Percentiles rank a stretch among this genome's conserved stretches.
Conservation (phyloP, 2,797 vertebrate species). For the Chelidonichthys spinosus region DNA sequence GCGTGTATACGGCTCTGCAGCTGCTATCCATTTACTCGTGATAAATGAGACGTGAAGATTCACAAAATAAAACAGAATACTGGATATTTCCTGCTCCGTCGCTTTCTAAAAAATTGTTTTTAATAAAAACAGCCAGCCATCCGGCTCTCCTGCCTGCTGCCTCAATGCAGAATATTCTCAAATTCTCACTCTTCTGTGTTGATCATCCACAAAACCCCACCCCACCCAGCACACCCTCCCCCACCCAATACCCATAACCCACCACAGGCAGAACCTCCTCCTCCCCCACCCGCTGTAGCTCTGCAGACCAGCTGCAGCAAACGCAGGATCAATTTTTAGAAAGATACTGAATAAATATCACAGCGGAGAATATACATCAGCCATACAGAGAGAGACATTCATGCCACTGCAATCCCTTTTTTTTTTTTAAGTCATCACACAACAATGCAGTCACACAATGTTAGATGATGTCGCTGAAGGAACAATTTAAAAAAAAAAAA, state of each 20-base stretch:
- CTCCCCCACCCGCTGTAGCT: constrained; percentile 29
- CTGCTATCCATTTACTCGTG: constrained; percentile 56
- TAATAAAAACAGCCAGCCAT: background rate
- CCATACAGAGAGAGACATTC: background rate
- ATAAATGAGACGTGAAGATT: constrained; percentile 44
- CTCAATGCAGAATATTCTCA: constrained; percentile 64
- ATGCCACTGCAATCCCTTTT: background rate
- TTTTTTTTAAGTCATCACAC: background rate
- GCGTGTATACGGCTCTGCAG: constrained; percentile 52
- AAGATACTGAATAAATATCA: constrained; percentile 58
- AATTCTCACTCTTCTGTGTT: constrained; percentile 61
- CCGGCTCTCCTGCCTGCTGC: constrained; percentile 16
- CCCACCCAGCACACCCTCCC: constrained; percentile 37
- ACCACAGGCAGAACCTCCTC: constrained; percentile 37
- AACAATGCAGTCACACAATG: background rate
- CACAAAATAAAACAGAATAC: constrained; percentile 28
- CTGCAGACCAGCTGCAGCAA: constrained; percentile 71
- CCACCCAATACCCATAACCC: constrained; percentile 48
- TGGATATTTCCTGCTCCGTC: constrained; percentile 5
- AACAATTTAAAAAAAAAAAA: background rate
- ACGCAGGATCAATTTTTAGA: constrained; percentile 68
- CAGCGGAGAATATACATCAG: constrained; percentile 20
- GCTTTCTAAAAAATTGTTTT: background rate
- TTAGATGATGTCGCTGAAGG: constrained; percentile 24
- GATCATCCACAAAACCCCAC: constrained; percentile 54